These are phyloP conservation scores for Noturus placidus DNA, from an alignment of 2,113 vertebrate species.

Conservation along the genomic window DNA sequence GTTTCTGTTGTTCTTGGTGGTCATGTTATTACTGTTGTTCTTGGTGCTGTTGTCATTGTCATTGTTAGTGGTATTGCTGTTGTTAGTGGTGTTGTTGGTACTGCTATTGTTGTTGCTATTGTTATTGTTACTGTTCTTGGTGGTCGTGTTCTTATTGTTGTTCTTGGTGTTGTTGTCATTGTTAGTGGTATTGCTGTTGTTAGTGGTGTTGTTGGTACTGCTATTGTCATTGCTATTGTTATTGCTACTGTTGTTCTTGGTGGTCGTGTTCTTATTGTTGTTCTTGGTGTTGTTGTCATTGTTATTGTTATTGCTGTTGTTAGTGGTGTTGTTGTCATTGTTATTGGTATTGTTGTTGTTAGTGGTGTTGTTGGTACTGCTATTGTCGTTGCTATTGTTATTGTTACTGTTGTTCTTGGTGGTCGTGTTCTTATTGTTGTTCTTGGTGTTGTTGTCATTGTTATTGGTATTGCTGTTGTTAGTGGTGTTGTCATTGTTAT, in stretches of 20 bases:
- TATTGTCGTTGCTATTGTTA: neutral
- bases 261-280: neutral
- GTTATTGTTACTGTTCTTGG: neutral
- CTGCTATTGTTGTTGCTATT: neutral
- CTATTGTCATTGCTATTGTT: neutral
- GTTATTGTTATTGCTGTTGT: neutral
- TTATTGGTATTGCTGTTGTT: no score
- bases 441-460: neutral
- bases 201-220: neutral
- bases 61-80: neutral
- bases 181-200: neutral
- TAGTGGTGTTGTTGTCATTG: neutral
- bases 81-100: neutral
- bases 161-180: neutral
- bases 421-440: neutral
- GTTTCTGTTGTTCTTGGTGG: neutral
- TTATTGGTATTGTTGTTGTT: no score
- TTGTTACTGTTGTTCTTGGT: neutral
- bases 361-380: neutral
- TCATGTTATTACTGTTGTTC: neutral
- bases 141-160: neutral
- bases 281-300: neutral
- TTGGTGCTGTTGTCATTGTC: no score
- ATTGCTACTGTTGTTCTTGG: accelerated
- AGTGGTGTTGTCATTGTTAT: no score